Evolutionary conservation across 2,797 vertebrate species (phyloP).

Genomic region (Halcyon smyrnensis): DNA sequence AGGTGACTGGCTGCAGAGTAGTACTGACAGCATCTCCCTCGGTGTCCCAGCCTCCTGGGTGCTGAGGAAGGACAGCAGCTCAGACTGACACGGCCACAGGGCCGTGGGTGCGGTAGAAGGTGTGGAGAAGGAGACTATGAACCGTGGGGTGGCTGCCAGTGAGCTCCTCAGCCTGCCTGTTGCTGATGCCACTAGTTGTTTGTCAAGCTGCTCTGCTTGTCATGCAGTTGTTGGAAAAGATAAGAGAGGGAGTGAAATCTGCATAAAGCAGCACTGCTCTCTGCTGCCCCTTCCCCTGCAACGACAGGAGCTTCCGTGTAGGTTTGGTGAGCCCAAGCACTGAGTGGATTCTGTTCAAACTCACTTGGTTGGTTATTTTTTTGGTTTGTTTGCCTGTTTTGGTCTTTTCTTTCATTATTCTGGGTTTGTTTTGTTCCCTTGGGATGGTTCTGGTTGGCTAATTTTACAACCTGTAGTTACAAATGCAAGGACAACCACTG

Average conservation of each 20-base stretch:
- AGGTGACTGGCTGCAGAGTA: background rate
- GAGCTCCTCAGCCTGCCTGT: background rate
- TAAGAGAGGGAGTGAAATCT: background rate
- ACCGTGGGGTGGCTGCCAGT: background rate
- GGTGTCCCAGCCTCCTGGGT: background rate
- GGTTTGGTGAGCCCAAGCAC: background rate
- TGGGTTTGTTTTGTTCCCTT: background rate
- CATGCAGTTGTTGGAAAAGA: background rate
- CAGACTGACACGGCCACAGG: fast-evolving
- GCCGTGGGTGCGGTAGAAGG: background rate
- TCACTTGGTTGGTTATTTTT: background rate
- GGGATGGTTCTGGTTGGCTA: background rate
- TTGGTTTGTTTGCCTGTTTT: background rate
- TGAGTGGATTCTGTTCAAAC: background rate
- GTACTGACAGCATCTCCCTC: background rate
- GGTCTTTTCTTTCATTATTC: background rate
- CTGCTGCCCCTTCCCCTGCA: conserved; percentile 18
- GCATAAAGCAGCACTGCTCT: conserved; percentile 5
- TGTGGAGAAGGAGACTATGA: background rate
- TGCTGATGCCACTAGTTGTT: background rate
- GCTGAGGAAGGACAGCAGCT: background rate
- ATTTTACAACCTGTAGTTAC: background rate
- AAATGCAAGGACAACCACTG: background rate
- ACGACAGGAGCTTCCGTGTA: background rate
- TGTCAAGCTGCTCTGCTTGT: background rate